Percentiles rank a stretch among this genome's conserved stretches.
Evolutionary conservation across 2,113 vertebrate species (phyloP).

Genomic region (Halichoerus grypus): DNA sequence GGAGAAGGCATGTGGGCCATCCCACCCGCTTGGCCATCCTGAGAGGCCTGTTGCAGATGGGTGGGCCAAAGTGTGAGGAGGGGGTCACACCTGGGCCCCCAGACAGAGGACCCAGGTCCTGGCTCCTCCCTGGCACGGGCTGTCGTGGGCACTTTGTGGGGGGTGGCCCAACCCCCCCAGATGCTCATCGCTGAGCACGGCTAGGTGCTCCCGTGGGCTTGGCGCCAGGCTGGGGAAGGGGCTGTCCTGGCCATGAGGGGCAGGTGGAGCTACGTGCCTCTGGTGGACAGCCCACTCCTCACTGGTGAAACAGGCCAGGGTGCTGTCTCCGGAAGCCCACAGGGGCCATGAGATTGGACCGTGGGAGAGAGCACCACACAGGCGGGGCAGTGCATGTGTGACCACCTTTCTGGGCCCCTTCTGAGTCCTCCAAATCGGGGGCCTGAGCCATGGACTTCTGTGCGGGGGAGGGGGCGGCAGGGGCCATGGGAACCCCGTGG

Average conservation of each 20-base stretch:
- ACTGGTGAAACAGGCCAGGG: not conserved
- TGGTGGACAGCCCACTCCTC: not conserved
- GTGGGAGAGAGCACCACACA: not conserved
- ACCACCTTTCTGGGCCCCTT: not conserved
- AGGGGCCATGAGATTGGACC: not conserved
- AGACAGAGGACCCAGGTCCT: not conserved
- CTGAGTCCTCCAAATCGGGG: not conserved
- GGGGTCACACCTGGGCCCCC: not conserved
- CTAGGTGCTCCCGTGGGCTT: not conserved
- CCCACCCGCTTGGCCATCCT: not conserved
- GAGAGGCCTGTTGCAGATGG: not conserved
- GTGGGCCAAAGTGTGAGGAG: not conserved
- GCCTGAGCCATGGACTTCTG: not conserved
- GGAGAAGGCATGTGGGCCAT: not conserved
- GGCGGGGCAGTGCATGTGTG: not conserved
- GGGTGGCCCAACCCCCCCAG: not conserved
- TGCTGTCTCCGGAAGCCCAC: not conserved
- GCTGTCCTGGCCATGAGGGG: no score
- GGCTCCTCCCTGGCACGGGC: not conserved
- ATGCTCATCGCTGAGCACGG: fast-evolving
- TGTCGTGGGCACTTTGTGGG: not conserved
- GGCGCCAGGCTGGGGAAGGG: not conserved
- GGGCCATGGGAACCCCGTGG: no score
- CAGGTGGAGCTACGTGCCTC: not conserved
- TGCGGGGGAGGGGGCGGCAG: no score